Base-by-base conservation (phyloP, 2,888 invertebrate species). In the Aplocera efformata region DNA sequence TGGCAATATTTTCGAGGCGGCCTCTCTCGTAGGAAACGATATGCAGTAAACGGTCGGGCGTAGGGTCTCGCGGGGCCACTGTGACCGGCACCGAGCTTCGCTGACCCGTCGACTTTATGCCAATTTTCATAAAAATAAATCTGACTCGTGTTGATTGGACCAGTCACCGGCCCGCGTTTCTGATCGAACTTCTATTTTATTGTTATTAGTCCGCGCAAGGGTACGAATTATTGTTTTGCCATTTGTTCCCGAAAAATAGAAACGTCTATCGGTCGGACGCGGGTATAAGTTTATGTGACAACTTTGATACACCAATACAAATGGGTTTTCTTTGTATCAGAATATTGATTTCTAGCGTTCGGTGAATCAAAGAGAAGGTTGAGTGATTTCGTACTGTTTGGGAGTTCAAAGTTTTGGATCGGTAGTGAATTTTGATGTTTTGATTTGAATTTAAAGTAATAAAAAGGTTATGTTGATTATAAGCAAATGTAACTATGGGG, bases 71-170 rank as follows among this genome's bases (percentile, higher is more conserved):
- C 73, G 84, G 83, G 85, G 79, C 78, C 79, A 70, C 72, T 74
- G 76, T 44, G 48, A 46, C 66, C 63, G 64, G 69, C 69, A 67
- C 73, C 73, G 40, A 45, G 41, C 68, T 71, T 70, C 67, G 72
- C 78, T 84, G 86, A 85, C 85, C 88, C 88, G 75, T 71, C 79
- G 79, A 78, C 79, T 88, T 86, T 86, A 88, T 88, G 85, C 88
- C 86, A 88, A 88, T 88, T 85, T 88, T 88, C 88, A 88, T 88
- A 88, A 88, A 88, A 88, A 88, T 88, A 88, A 88, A 88, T 88
- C 88, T 79, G 86, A 76, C 72, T 77, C 72, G 70, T 78, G 81
- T 80, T 88, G 88, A 88, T 88, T 88, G 88, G 88, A 88, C 86
- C 85, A 83, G 84, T 85, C 85, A 71, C 78, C 84, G 66, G 64